These are phyloP conservation scores for Platynereis dumerilii DNA, from an alignment of 2,888 invertebrate genomes.

Conservation along the genomic window DNA sequence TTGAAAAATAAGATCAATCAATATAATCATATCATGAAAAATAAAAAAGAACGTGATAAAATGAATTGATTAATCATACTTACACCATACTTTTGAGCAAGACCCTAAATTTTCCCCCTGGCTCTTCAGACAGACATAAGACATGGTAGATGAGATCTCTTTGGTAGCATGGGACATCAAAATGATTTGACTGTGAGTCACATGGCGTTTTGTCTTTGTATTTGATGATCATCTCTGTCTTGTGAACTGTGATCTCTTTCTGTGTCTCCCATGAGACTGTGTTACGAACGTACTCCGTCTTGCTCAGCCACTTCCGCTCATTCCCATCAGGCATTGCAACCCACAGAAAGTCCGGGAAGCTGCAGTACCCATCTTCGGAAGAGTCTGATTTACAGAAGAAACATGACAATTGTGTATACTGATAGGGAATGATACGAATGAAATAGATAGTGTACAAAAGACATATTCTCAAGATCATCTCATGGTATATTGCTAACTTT, in stretches of 20 bases:
- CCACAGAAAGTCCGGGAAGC: slow-evolving; percentile 34
- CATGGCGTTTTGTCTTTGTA: slow-evolving; percentile 19
- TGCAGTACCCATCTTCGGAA: slow-evolving; percentile 29
- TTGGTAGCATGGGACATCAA: slow-evolving; percentile 24
- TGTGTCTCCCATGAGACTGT: slow-evolving; percentile 33
- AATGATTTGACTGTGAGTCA: slow-evolving; percentile 7
- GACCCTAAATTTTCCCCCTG: slow-evolving; percentile 26
- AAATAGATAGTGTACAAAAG: too few relatives aligned
- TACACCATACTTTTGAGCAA: slow-evolving; percentile 25
- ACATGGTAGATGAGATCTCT: slow-evolving; percentile 21
- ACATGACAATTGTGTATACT: too few relatives aligned
- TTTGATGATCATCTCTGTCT: slow-evolving; percentile 27
- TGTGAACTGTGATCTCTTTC: slow-evolving; percentile 27
- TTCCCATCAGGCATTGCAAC: slow-evolving; percentile 18
- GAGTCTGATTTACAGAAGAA: slow-evolving; percentile 18
- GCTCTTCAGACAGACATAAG: slow-evolving; percentile 26
- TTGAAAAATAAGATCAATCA: too few relatives aligned
- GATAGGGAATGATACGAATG: too few relatives aligned
- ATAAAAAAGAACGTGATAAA: too few relatives aligned
- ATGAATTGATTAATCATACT: slow-evolving; percentile 7
- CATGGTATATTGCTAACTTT: too few relatives aligned
- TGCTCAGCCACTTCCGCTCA: slow-evolving; percentile 35
- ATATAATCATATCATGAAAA: too few relatives aligned
- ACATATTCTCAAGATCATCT: too few relatives aligned
- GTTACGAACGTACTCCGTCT: slow-evolving; percentile 32